A percentile compares a stretch with the other conserved stretches of the same genome.
Conservation (phyloP, 2,113 vertebrate genomes). For the Tamias sibiricus region DNA sequence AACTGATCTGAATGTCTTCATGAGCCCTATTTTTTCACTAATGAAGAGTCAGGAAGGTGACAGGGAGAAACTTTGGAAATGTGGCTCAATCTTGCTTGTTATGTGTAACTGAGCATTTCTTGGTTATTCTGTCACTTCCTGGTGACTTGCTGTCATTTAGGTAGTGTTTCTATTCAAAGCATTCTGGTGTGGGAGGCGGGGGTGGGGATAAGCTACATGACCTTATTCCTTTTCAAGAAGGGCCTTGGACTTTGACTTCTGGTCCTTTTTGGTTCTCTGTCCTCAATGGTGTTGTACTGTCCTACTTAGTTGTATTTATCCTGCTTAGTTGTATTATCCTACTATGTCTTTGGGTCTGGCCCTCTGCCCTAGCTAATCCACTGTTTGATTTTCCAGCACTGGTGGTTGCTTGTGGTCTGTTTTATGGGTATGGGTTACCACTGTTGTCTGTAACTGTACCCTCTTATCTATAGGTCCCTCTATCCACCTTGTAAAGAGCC, state of each 20-base stretch:
- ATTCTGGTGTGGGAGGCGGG: neutral
- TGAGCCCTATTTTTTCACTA: neutral
- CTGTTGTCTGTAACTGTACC: neutral
- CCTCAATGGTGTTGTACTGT: neutral
- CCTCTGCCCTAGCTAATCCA: neutral
- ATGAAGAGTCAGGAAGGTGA: neutral
- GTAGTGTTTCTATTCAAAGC: neutral
- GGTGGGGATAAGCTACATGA: too few species aligned
- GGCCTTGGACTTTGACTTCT: neutral
- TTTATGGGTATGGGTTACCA: neutral
- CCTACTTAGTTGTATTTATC: neutral
- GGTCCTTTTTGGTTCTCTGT: neutral
- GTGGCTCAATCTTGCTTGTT: neutral
- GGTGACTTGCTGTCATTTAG: neutral
- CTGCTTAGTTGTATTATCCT: neutral
- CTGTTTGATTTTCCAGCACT: neutral
- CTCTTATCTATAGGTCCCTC: neutral
- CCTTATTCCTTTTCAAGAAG: neutral
- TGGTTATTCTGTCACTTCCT: neutral
- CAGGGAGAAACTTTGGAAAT: neutral
- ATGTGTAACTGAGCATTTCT: neutral
- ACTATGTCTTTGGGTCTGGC: neutral
- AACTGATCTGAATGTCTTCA: neutral
- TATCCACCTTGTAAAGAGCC: neutral
- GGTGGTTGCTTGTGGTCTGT: rapidly evolving